A percentile compares a stretch with the other conserved stretches of the same genome.
Evolutionary conservation across 2,888 invertebrate species (phyloP).

Genomic region (Hylaea fasciaria): DNA sequence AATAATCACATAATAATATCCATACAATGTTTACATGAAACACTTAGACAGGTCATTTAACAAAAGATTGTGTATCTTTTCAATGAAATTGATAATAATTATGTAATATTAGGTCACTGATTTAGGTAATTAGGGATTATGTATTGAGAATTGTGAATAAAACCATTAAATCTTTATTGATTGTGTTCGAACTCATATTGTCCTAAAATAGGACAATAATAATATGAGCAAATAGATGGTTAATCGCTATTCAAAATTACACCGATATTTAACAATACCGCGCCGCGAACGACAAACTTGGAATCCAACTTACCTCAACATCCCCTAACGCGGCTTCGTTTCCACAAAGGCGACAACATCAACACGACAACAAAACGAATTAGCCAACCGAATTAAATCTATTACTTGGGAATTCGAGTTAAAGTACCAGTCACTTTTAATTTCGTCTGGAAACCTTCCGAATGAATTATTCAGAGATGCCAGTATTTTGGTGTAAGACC

Average conservation of each 20-base stretch:
- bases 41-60: too few species aligned
- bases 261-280: background rate
- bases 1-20: too few species aligned
- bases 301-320: slow-evolving; percentile 11
- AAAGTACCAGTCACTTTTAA: slow-evolving; percentile 47
- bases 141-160: too few species aligned
- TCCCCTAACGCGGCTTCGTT: slow-evolving; percentile 4
- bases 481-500: slow-evolving; percentile 29
- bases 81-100: too few species aligned
- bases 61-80: too few species aligned
- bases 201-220: too few species aligned
- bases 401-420: slow-evolving; percentile 43
- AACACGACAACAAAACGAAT: slow-evolving; percentile 41
- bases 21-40: too few species aligned
- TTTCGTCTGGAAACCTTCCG: slow-evolving; percentile 47
- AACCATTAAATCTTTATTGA: too few species aligned
- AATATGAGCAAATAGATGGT: too few species aligned
- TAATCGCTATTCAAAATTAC: background rate
- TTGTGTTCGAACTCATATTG: too few species aligned
- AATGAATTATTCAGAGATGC: slow-evolving; percentile 53
- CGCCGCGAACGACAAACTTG: slow-evolving; percentile 4
- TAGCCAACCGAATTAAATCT: slow-evolving; percentile 42
- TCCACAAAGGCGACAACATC: slow-evolving; percentile 19
- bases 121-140: too few species aligned
- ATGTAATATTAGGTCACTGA: too few species aligned